These are phyloP conservation scores for Eurosta solidaginis DNA, from an alignment of 1,140 invertebrate genomes.

Conservation along the genomic window DNA sequence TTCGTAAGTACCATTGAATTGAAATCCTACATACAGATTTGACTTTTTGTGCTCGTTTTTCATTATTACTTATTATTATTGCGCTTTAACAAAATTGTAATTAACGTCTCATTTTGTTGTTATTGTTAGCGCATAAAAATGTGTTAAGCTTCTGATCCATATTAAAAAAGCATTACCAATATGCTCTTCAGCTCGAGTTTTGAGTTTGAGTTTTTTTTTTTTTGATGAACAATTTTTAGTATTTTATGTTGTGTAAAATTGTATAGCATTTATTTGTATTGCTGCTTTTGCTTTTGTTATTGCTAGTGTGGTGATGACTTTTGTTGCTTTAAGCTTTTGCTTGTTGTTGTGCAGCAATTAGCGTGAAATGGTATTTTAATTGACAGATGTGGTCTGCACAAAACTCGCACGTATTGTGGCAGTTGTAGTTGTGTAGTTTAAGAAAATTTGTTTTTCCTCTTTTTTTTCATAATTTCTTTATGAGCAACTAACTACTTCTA, in stretches of 20 bases:
- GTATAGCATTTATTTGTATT: not conserved
- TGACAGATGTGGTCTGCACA: constrained; percentile 24
- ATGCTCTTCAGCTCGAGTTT: not conserved
- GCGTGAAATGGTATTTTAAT: constrained; percentile 32
- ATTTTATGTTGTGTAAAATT: constrained; percentile 12
- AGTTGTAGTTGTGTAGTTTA: too few relatives aligned
- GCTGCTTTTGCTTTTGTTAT: not conserved
- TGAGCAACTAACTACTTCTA: too few relatives aligned
- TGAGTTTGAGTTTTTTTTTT: not conserved
- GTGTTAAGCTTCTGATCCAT: constrained; percentile 18
- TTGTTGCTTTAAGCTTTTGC: not conserved
- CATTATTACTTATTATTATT: not conserved
- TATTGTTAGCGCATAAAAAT: not conserved
- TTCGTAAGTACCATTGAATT: not conserved
- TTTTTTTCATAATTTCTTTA: too few relatives aligned
- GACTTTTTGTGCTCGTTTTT: not conserved
- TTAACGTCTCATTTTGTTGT: not conserved
- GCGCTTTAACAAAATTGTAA: not conserved
- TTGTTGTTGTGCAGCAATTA: constrained; percentile 7
- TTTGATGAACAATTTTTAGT: not conserved
- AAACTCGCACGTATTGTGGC: too few relatives aligned
- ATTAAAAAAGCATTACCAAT: constrained; percentile 4
- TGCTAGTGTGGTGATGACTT: not conserved
- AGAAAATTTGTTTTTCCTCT: too few relatives aligned
- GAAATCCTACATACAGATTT: not conserved